Percentiles rank a stretch among this genome's conserved stretches.
Evolutionary conservation across 2,113 vertebrate genomes (phyloP).

Genomic region (Crotalus helleri): DNA sequence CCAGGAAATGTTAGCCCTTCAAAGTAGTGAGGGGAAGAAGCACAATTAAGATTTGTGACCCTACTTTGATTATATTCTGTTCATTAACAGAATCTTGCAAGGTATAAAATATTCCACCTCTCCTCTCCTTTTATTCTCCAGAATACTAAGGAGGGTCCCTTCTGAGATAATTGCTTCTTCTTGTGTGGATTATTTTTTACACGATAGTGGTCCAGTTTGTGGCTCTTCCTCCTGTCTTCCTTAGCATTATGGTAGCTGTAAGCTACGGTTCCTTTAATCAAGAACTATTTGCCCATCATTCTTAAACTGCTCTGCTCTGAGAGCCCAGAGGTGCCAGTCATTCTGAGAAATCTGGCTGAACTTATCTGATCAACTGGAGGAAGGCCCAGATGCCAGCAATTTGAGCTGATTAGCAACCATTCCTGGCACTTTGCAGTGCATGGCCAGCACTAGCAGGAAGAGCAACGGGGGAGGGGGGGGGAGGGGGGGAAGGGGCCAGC

Average conservation of each 20-base stretch:
- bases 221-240: not conserved
- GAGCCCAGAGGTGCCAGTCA: not conserved
- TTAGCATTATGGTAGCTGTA: not conserved
- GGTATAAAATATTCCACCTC: not conserved
- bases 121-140: not conserved
- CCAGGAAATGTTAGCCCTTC: not conserved
- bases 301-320: not conserved
- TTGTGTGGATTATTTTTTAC: not conserved
- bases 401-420: conserved; percentile 4
- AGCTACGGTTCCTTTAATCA: not conserved
- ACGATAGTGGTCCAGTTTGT: not conserved
- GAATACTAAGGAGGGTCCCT: not conserved
- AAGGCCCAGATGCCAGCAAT: conserved; percentile 1
- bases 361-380: not conserved
- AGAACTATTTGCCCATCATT: not conserved
- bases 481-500: not conserved
- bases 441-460: not conserved
- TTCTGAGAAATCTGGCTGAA: not conserved
- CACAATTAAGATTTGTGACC: not conserved
- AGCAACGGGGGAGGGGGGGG: not conserved
- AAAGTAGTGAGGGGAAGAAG: not conserved
- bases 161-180: not conserved
- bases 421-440: not conserved
- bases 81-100: not conserved
- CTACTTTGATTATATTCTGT: not conserved